Base-by-base conservation (phyloP, 2,888 invertebrate genomes). In the Pammene fasciana region DNA sequence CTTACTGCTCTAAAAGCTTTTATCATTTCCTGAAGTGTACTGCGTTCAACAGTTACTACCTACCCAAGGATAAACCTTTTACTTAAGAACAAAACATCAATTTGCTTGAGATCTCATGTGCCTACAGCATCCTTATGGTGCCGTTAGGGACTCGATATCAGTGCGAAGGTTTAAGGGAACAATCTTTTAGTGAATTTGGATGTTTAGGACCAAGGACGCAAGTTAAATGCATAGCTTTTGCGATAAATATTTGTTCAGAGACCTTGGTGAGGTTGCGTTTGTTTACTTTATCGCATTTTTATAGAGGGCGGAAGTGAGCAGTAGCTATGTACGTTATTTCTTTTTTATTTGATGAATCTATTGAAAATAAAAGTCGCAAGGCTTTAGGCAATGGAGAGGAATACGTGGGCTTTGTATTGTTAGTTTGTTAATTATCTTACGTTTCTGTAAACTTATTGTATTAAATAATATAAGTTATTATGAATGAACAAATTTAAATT, bases 171-270 rank as follows among this genome's bases (percentile, higher is more conserved):
- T 67, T 67, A 26, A 65, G 68, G 65, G 59, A 65, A 59, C 57
- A 70, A 70, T 65, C 59, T 70, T 70, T 70, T 60, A 70, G 65
- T 56, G 64, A 65, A 55, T 45, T 38, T 34, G 52, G 41, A 60
- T 16, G 46, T 59, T 59, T 38, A 48, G 54, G 56, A 45, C 41
- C 65, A 60, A 70, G 70, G 60, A 26, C 68, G 38, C 18, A 43
- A 43, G 50, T 56, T 68, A 14, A 65, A 59, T 52, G 64, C 64
- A 64, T 68, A 62, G 48, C 62, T 56, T 50, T 62, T 26, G 18
- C 46, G 54, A 41, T 68, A 68, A 70, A 65, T 64, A 52, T 64
- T 50, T 50, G 43, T 10, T 43, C 8, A 50, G 48, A 18, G 48
- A 34, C 67, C 41, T 68, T 62, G 67, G 55, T 26, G 11, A 61